Percentiles rank a stretch among this genome's conserved stretches.
These are phyloP conservation scores for Piprites chloris DNA, from an alignment of 2,113 vertebrate species.

Conservation along the genomic window DNA sequence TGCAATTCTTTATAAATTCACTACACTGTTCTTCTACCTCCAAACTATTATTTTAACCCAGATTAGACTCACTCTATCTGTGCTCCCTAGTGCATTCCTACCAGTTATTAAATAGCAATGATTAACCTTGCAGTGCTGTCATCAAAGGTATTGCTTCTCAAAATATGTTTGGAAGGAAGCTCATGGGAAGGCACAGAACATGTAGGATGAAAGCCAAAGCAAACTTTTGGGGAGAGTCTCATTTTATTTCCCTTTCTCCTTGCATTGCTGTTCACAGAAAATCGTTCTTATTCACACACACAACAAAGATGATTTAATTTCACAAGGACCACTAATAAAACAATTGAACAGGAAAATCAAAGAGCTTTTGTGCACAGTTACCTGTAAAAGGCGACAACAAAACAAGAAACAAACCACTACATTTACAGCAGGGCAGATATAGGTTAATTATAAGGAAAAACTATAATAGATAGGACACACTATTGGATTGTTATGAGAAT, in stretches of 20 bases:
- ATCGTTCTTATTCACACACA: neutral
- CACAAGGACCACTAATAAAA: neutral
- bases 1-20: neutral
- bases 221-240: neutral
- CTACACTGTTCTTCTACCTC: neutral
- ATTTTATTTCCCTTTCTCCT: neutral
- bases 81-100: neutral
- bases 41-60: neutral
- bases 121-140: neutral
- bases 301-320: neutral
- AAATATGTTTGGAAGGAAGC: neutral
- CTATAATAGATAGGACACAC: neutral
- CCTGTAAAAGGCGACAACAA: neutral
- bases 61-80: neutral
- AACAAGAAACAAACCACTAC: neutral
- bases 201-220: neutral
- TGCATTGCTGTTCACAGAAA: neutral
- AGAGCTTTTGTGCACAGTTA: neutral
- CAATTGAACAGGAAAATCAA: neutral
- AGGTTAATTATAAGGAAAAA: neutral
- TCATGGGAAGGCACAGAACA: neutral
- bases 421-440: neutral
- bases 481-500: neutral
- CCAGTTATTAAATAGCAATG: neutral
- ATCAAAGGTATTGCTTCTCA: neutral